Conservation (phyloP, 2,888 invertebrate genomes). For the Bhutanitis thaidina region DNA sequence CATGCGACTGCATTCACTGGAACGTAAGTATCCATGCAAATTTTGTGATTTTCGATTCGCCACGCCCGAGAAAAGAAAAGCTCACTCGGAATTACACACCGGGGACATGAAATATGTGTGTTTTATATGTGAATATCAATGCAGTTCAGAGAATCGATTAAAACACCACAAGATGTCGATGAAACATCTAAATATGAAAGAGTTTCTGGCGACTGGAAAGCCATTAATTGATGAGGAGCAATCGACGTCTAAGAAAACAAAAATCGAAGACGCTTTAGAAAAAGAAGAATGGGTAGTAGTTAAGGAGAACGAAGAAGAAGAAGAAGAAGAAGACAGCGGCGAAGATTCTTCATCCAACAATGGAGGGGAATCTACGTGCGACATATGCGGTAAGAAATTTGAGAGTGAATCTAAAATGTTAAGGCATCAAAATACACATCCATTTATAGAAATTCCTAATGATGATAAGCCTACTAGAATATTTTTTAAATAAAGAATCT, state of each 20-base stretch:
- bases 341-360: constrained; percentile 23
- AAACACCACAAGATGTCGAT: constrained; percentile 59
- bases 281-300: constrained; percentile 43
- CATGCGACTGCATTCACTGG: constrained; percentile 63
- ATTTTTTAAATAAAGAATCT: constrained; percentile 65
- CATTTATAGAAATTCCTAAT: constrained; percentile 71
- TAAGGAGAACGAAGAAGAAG: constrained; percentile 39
- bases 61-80: constrained; percentile 59
- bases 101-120: constrained; percentile 73
- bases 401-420: constrained; percentile 53
- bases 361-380: constrained; percentile 46
- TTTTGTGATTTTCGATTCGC: constrained; percentile 71
- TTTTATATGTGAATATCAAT: constrained; percentile 71
- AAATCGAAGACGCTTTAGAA: constrained; percentile 29
- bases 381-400: constrained; percentile 68
- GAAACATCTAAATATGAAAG: constrained; percentile 66
- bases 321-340: constrained; percentile 26
- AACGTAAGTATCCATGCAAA: constrained; percentile 66
- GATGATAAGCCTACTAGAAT: constrained; percentile 72
- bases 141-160: constrained; percentile 64
- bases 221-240: constrained; percentile 43
- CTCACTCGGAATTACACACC: constrained; percentile 63
- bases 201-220: constrained; percentile 57
- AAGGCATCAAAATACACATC: constrained; percentile 68
- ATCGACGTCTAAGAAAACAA: constrained; percentile 40